Evolutionary conservation across 2,797 vertebrate species (phyloP).

Genomic region (Neostethus bicornis): DNA sequence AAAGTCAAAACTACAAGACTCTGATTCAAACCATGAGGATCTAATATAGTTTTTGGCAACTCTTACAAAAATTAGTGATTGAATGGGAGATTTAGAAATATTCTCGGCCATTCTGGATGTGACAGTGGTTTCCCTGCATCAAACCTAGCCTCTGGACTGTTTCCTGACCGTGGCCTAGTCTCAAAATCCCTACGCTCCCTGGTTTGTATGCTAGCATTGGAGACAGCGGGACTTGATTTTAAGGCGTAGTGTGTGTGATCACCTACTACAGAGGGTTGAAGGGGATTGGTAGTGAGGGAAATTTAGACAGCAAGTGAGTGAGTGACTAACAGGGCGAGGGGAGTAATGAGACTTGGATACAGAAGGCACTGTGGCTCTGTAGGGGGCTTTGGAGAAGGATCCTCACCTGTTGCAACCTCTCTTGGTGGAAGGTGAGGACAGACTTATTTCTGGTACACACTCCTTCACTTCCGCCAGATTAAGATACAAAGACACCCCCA

Average conservation of each 20-base stretch:
- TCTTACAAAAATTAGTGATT: conserved; percentile 24
- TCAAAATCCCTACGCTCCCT: conserved; percentile 31
- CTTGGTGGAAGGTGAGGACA: conserved; percentile 31
- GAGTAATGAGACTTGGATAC: conserved; percentile 72
- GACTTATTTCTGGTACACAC: conserved; percentile 35
- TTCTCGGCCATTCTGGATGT: conserved; percentile 7
- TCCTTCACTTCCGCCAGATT: conserved; percentile 26
- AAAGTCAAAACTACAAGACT: conserved; percentile 27
- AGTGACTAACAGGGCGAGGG: too few relatives aligned
- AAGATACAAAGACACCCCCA: conserved; percentile 22
- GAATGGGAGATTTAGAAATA: conserved; percentile 14
- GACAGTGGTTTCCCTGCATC: conserved; percentile 4
- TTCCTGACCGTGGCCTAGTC: conserved; percentile 34
- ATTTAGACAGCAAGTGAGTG: conserved; percentile 4
- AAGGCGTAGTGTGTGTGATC: conserved; percentile 76
- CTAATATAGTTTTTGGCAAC: conserved; percentile 27
- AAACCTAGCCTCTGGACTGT: conserved; percentile 29
- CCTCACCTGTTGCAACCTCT: conserved; percentile 42
- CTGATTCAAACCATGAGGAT: conserved; percentile 21
- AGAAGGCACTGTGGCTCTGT: conserved; percentile 84
- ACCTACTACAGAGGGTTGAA: conserved; percentile 40
- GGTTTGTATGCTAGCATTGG: conserved; percentile 42
- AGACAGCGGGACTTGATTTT: conserved; percentile 63
- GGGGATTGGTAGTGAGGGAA: conserved; percentile 13
- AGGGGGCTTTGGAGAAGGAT: conserved; percentile 48